Evolutionary conservation across 2,113 vertebrate species (phyloP).

Genomic region (Todiramphus chloris): DNA sequence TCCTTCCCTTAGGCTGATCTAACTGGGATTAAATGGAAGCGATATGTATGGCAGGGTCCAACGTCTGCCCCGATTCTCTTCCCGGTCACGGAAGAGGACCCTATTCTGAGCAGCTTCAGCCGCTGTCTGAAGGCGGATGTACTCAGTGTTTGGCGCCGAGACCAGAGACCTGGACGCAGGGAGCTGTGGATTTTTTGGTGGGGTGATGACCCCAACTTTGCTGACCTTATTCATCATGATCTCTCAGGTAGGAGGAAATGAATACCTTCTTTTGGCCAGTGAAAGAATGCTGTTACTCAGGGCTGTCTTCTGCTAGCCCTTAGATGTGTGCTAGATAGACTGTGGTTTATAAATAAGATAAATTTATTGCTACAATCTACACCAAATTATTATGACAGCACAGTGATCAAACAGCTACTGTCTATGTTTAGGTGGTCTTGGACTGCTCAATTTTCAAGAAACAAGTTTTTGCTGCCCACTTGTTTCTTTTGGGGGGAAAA

Average conservation of each 20-base stretch:
- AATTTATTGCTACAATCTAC: background rate
- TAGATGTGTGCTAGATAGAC: background rate
- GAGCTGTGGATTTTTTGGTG: constrained; percentile 99
- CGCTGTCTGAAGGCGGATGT: constrained; percentile 96
- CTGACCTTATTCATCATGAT: constrained; percentile 94
- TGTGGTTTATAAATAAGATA: background rate
- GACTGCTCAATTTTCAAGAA: background rate
- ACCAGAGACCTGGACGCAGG: constrained; percentile 91
- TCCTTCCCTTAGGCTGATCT: constrained; percentile 86
- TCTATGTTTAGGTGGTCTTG: background rate
- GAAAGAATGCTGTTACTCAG: background rate
- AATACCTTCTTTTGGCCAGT: background rate
- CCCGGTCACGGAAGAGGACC: constrained; percentile 96
- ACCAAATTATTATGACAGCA: accelerated
- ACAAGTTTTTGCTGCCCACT: background rate
- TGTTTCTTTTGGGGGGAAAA: background rate
- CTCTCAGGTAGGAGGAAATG: constrained; percentile 82
- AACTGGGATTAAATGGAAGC: constrained; percentile 98
- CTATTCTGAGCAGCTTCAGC: constrained; percentile 97
- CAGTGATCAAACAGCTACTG: background rate
- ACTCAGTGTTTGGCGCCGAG: constrained; percentile 93
- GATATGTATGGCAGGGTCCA: constrained; percentile 95
- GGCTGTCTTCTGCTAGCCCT: background rate
- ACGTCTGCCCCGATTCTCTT: constrained; percentile 96
- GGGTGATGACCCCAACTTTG: constrained; percentile 95